A percentile compares a stretch with the other conserved stretches of the same genome.
phyloP scores from a whole-genome alignment of 35 echinoderm and acorn worm species.

The Heliocidaris erythrogramma region DNA sequence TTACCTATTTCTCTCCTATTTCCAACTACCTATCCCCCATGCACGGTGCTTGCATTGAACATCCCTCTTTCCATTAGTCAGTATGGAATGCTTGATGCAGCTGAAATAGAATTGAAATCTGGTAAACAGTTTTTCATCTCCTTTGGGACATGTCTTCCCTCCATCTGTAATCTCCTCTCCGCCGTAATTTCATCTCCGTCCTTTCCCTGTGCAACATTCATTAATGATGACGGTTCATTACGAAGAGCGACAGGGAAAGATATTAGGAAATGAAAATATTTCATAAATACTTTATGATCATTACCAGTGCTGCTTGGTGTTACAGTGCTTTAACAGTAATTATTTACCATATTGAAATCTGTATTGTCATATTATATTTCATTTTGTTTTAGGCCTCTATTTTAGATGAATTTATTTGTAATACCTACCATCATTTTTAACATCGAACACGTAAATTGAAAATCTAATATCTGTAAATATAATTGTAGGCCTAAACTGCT shows the following conservation, averaged over 20 bases:
- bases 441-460: no score
- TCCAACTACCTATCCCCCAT: not conserved
- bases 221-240: not conserved
- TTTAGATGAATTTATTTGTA: no score
- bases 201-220: not conserved
- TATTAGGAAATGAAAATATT: slow-evolving; percentile 1
- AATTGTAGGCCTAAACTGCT: no score
- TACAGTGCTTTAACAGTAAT: not conserved
- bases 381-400: no score
- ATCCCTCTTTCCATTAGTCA: not conserved
- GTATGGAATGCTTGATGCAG: not conserved
- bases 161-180: not conserved
- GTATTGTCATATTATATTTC: not conserved
- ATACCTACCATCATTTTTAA: no score
- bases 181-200: not conserved
- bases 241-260: not conserved
- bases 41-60: not conserved
- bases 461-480: no score
- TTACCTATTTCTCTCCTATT: not conserved
- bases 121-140: slow-evolving; percentile 7
- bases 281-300: not conserved
- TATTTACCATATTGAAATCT: not conserved
- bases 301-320: not conserved
- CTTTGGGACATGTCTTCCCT: not conserved
- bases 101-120: not conserved